Evolutionary conservation across 2,888 invertebrate genomes (phyloP).

Genomic region (Melieria crassipennis): DNA sequence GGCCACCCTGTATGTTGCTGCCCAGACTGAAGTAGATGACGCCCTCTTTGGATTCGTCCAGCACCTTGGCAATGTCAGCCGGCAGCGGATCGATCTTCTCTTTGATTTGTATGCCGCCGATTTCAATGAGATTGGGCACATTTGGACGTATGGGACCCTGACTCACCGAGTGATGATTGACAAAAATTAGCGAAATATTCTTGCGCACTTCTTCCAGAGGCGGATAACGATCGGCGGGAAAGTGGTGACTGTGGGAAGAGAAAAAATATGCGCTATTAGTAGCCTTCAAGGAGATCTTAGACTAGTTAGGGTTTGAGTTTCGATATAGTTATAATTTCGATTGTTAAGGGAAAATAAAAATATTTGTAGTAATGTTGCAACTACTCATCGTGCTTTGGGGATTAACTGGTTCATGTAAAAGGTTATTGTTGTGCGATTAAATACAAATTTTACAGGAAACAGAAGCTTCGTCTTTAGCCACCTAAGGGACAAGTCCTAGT

Average conservation of each 20-base stretch:
- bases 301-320: no score
- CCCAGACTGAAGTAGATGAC: constrained; percentile 62
- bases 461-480: no score
- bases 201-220: constrained; percentile 49
- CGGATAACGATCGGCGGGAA: constrained; percentile 54
- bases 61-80: constrained; percentile 44
- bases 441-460: no score
- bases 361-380: no score
- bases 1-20: constrained; percentile 54
- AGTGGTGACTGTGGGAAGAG: constrained; percentile 45
- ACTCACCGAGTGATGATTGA: constrained; percentile 52
- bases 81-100: constrained; percentile 52
- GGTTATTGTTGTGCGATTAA: no score
- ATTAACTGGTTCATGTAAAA: no score
- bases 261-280: neutral
- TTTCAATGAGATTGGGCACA: constrained; percentile 54
- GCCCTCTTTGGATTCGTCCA: constrained; percentile 48
- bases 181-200: constrained; percentile 53
- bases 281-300: neutral
- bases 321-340: no score
- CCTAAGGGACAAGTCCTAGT: no score
- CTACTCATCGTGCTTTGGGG: no score
- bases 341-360: no score
- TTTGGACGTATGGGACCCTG: constrained; percentile 53
- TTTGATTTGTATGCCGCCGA: constrained; percentile 58